Base-by-base conservation (phyloP, 2,797 vertebrate species). In the Danio albolineatus region DNA sequence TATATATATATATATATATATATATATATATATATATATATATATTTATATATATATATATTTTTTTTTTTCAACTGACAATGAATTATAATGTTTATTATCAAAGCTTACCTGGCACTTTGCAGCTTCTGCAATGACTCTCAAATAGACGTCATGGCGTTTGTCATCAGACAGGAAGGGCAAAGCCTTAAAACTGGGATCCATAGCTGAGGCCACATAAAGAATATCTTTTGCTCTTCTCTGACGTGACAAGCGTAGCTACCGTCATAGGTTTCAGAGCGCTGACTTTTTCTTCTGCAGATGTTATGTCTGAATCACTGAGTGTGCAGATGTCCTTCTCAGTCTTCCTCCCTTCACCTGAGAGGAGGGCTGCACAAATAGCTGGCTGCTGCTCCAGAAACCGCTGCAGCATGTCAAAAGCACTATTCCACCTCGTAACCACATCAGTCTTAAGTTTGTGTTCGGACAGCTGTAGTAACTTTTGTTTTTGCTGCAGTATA, bases 281-380 rank as follows among this genome's bases (percentile, higher is more conserved):
- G n/a, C 38, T 70, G 43, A 80, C 65, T 44, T 71, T 17, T 43
- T 82, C 19, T 71, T 70, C 78, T 64, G 65, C n/a, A n/a, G n/a
- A n/a, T 46, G 66, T 57, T 48, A 73, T 49, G 36, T 81, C 78
- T 48, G 67, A 57, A 59, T 77, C 51, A 60, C 17, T 60, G 51
- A 71, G 38, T 51, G 66, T 80, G 38, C 73, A 76, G 51, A 77
- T 12, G 12, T 43, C 60, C 8, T 61, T 36, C 21, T 44, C 74
- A 12, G 46, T 67, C 77, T 48, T 71, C 9, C 66, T 61, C 7
- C 51, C 64, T 28, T 67, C 17, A 38, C 28, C 43, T n/a, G 73
- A 76, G 28, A 61, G 44, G 4, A 79, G 16, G 13, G 78, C 28
- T 8, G 69, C 67, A 17, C 46, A 79, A n/a, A 79, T 54, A 14